Evolutionary conservation across 2,797 vertebrate genomes (phyloP).

Genomic region (Pogoniulus pusillus): DNA sequence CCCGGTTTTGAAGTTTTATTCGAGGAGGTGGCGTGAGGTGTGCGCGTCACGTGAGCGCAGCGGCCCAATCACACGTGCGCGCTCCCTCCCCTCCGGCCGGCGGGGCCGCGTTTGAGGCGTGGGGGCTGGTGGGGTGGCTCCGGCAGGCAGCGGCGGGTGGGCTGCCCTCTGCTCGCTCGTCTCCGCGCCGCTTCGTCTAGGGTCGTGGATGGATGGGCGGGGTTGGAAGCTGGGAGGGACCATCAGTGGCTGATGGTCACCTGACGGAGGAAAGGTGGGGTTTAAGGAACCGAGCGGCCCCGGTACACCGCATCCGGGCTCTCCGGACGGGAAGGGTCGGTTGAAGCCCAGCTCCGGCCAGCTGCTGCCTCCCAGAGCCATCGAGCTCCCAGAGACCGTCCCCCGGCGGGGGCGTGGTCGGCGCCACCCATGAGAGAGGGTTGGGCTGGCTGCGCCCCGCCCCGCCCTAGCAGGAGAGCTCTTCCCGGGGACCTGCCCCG

Average conservation of each 20-base stretch:
- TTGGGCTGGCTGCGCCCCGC: not conserved
- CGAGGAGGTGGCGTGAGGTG: slow-evolving; percentile 30
- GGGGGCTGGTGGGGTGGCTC: not conserved
- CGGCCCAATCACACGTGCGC: slow-evolving; percentile 11
- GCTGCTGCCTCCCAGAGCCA: not conserved
- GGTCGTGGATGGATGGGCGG: not conserved
- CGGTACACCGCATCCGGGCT: not conserved
- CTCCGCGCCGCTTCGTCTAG: not conserved
- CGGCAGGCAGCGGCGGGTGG: not conserved
- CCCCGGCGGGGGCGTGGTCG: not conserved
- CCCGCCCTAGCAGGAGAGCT: not conserved
- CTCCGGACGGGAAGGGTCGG: not conserved
- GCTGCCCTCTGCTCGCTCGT: not conserved
- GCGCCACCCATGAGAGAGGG: not conserved
- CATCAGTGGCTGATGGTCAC: not conserved
- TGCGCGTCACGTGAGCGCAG: slow-evolving; percentile 24
- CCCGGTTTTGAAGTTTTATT: not conserved
- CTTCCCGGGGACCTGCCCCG: not conserved
- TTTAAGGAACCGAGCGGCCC: not conserved
- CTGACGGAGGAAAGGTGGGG: not conserved
- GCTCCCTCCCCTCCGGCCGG: not conserved
- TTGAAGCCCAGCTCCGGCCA: not conserved
- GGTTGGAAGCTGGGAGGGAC: not conserved
- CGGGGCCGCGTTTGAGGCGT: not conserved
- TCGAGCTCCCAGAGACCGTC: not conserved